Percentiles rank a stretch among this genome's conserved stretches.
Conservation (phyloP, 2,888 invertebrate species). For the Ochropleura plecta region DNA sequence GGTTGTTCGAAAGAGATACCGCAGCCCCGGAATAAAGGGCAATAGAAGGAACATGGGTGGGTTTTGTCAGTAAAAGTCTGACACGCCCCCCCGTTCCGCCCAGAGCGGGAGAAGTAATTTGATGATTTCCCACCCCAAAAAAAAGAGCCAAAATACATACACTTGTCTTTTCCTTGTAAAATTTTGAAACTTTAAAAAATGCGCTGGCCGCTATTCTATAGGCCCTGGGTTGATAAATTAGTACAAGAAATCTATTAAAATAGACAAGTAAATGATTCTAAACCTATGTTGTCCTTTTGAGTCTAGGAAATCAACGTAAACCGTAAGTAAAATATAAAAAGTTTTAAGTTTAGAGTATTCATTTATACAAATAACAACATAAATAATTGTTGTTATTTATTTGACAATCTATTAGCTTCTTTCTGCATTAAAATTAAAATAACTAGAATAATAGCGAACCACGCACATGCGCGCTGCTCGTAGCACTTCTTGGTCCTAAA, state of each 20-base stretch:
- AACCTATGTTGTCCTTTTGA: not conserved
- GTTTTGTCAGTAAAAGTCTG: too few species aligned
- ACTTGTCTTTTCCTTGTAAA: not conserved
- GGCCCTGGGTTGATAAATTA: too few species aligned
- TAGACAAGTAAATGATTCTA: not conserved
- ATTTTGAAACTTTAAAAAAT: not conserved
- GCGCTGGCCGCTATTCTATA: not conserved
- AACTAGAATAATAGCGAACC: not conserved
- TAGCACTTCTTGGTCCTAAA: slow-evolving; percentile 29
- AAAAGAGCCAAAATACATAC: not conserved
- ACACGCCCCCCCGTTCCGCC: too few species aligned
- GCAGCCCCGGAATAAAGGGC: too few species aligned
- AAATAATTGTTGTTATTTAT: not conserved
- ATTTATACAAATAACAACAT: not conserved
- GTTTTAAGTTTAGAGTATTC: too few species aligned
- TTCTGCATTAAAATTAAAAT: not conserved
- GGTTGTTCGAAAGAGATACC: too few species aligned
- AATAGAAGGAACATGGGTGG: too few species aligned
- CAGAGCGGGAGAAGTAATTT: too few species aligned
- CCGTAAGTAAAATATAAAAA: too few species aligned
- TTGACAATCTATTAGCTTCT: not conserved
- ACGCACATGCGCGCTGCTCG: slow-evolving; percentile 29
- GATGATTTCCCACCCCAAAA: too few species aligned
- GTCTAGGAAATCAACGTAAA: not conserved
- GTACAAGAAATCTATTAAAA: not conserved